Evolutionary conservation across 2,888 invertebrate species (phyloP), one percentile per base, ranked within the genome.

Genomic region (Trissolcus japonicus): DNA sequence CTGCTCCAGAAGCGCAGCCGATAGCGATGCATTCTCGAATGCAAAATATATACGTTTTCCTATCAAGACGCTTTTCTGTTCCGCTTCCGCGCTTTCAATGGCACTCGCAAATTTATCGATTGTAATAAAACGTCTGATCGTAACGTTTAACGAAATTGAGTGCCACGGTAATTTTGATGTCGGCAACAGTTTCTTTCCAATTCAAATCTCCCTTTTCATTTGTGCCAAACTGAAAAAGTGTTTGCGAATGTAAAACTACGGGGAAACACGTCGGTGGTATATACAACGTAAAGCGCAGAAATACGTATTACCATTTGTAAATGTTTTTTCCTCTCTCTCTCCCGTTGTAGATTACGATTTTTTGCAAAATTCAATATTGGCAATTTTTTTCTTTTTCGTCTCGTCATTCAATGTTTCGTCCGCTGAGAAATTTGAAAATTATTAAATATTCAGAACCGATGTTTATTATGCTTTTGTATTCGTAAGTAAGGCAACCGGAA

Each of bases 41-140:
- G 75, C 75, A 72, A 76, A 78, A 76, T 76, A 35, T 35, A 78
- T 72, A 74, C 78, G 77, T 78, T 78, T 78, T 78, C 75, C 66
- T 71, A 63, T 67, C 60, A 63, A 71, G 71, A 69, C 57, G 71
- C 67, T 72, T 78, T 71, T 68, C 63, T 54, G 17, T 71, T 71
- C 59, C 68, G 48, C 62, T 51, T 57, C 14, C 9, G 56, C 25
- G 71, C 59, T 63, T 66, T 71, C 74, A 66, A 60, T 74, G 57
- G 57, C 74, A 59, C 55, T 66, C 53, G 54, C 60, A 62, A 66
- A 75, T 66, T 78, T 67, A 67, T 72, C 71, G 67, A 71, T 75
- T 71, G 71, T 63, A 75, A 60, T 75, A 67, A 75, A 75, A 66
- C 19, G 67, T 63, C 65, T 62, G 78, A 75, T 75, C 78, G 62